Conservation (phyloP, 2,797 vertebrate species). For the Sarcoramphus papa region DNA sequence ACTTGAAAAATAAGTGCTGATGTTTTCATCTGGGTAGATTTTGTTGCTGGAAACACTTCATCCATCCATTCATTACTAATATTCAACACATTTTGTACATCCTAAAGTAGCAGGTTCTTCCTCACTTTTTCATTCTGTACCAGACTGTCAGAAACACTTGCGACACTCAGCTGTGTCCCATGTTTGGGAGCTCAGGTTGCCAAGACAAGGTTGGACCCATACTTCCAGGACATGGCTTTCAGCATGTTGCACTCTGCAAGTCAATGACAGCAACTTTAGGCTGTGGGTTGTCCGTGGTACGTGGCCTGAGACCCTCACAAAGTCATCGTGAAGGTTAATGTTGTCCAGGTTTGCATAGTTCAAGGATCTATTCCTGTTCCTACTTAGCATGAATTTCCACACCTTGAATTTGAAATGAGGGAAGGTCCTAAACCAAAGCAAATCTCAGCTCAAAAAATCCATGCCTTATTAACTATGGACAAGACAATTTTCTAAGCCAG, state of each 20-base stretch:
- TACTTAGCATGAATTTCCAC: not conserved
- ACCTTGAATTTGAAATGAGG: not conserved
- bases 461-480: not conserved
- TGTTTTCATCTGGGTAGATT: not conserved
- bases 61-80: not conserved
- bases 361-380: not conserved
- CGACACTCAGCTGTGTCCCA: not conserved
- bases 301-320: not conserved
- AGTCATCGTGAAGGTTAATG: not conserved
- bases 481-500: not conserved
- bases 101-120: not conserved
- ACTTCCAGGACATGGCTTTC: not conserved
- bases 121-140: not conserved
- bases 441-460: not conserved
- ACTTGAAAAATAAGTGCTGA: not conserved
- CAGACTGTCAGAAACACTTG: not conserved
- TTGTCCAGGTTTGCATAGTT: not conserved
- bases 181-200: not conserved
- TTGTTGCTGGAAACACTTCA: constrained; percentile 9
- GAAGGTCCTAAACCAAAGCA: not conserved
- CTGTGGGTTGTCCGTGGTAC: not conserved
- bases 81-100: not conserved
- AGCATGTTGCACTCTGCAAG: not conserved
- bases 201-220: not conserved
- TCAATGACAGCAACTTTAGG: not conserved